Evolutionary conservation across 2,113 vertebrate genomes (phyloP).

Genomic region (Propithecus coquereli): DNA sequence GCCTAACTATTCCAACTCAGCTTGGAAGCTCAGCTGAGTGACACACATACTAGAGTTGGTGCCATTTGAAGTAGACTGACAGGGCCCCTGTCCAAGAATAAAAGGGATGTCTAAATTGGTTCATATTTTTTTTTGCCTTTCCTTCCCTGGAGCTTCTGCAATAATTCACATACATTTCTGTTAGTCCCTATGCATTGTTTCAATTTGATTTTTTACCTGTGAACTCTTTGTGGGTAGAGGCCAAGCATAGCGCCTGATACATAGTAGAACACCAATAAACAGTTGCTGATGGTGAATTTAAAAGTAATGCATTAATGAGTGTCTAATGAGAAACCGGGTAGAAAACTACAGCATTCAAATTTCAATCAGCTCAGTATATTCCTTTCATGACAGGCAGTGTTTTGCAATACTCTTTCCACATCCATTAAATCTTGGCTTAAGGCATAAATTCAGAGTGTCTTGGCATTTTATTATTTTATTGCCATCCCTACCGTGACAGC

Average conservation of each 20-base stretch:
- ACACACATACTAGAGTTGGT: neutral
- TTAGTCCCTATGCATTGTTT: neutral
- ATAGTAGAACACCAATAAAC: neutral
- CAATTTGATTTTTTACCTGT: neutral
- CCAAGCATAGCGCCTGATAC: neutral
- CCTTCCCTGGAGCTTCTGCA: neutral
- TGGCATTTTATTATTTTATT: neutral
- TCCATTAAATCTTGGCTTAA: neutral
- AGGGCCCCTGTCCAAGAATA: neutral
- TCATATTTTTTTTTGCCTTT: neutral
- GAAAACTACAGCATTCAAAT: neutral
- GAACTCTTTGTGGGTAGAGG: neutral
- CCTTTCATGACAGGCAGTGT: neutral
- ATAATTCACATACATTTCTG: neutral
- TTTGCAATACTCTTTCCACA: neutral
- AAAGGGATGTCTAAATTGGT: neutral
- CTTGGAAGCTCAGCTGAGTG: neutral
- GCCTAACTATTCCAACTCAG: neutral
- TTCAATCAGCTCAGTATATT: neutral
- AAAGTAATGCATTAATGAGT: neutral
- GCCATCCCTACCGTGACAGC: neutral
- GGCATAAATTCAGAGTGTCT: neutral
- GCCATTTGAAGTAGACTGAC: neutral
- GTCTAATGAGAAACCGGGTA: neutral
- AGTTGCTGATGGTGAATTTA: neutral